Percentiles rank a stretch among this genome's conserved stretches.
Conservation (phyloP, 2,113 vertebrate species). For the Isichthys henryi region DNA sequence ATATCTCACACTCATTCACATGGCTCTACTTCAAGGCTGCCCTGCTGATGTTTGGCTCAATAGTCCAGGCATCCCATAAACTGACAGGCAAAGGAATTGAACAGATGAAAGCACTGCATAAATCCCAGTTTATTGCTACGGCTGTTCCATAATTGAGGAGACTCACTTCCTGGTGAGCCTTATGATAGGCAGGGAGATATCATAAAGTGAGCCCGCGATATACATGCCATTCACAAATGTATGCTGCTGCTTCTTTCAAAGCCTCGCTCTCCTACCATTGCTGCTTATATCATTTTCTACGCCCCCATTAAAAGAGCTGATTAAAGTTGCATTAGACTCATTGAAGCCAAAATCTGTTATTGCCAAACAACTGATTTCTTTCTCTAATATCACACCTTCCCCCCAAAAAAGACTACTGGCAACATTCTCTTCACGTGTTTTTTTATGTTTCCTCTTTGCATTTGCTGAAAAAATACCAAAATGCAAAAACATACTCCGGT, state of each 20-base stretch:
- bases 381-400: not conserved
- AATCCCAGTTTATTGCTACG: slow-evolving; percentile 9
- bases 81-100: not conserved
- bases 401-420: not conserved
- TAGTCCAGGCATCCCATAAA: not conserved
- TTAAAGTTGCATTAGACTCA: not conserved
- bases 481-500: not conserved
- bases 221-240: not conserved
- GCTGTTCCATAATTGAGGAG: slow-evolving; percentile 4
- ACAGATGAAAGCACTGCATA: not conserved
- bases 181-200: slow-evolving; percentile 1
- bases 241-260: not conserved
- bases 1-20: not conserved
- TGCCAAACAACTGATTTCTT: not conserved
- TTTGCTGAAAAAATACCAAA: not conserved
- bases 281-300: not conserved
- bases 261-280: not conserved
- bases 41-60: not conserved
- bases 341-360: not conserved
- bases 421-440: not conserved
- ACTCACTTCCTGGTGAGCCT: not conserved
- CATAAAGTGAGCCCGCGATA: not conserved
- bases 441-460: not conserved
- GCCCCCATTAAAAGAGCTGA: not conserved
- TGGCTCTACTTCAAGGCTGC: not conserved